Percentiles rank a stretch among this genome's conserved stretches.
phyloP scores from a whole-genome alignment of 2,888 invertebrate genomes.

The Tiliacea aurago region DNA sequence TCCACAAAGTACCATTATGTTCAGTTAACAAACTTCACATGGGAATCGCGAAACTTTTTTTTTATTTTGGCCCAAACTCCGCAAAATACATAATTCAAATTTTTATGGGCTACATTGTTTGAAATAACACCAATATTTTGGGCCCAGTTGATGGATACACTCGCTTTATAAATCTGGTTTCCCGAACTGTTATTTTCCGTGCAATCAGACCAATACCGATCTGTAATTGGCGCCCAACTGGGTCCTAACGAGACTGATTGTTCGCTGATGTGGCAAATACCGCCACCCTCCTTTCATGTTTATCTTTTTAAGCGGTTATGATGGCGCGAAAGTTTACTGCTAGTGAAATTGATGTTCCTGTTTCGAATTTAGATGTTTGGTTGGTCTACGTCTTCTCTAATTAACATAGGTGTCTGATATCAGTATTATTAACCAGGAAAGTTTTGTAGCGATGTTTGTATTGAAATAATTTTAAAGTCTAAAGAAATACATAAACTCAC shows the following conservation, averaged over 20 bases:
- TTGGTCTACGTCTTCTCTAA: conserved; percentile 1
- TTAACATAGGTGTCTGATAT: not conserved
- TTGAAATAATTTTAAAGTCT: not conserved
- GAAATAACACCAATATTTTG: conserved; percentile 48
- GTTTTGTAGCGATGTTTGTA: not conserved
- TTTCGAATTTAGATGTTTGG: conserved; percentile 35
- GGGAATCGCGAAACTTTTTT: conserved; percentile 24
- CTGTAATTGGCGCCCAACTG: conserved; percentile 86
- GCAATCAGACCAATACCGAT: conserved; percentile 81
- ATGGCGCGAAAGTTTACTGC: conserved; percentile 40
- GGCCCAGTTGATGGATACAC: conserved; percentile 63
- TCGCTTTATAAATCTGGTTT: conserved; percentile 71
- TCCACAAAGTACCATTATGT: conserved; percentile 19
- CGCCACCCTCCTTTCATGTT: conserved; percentile 61
- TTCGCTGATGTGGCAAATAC: conserved; percentile 80
- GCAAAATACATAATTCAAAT: conserved; percentile 33
- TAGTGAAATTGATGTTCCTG: conserved; percentile 26
- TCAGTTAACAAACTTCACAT: conserved; percentile 25
- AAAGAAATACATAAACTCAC: not conserved
- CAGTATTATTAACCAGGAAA: conserved; percentile 6
- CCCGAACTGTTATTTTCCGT: conserved; percentile 77
- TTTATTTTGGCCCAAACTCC: conserved; percentile 24
- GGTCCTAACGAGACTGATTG: conserved; percentile 83
- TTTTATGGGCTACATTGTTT: conserved; percentile 50
- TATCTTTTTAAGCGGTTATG: conserved; percentile 60